phyloP scores from a whole-genome alignment of 1,140 invertebrate genomes.

The Dreissena rostriformis region DNA sequence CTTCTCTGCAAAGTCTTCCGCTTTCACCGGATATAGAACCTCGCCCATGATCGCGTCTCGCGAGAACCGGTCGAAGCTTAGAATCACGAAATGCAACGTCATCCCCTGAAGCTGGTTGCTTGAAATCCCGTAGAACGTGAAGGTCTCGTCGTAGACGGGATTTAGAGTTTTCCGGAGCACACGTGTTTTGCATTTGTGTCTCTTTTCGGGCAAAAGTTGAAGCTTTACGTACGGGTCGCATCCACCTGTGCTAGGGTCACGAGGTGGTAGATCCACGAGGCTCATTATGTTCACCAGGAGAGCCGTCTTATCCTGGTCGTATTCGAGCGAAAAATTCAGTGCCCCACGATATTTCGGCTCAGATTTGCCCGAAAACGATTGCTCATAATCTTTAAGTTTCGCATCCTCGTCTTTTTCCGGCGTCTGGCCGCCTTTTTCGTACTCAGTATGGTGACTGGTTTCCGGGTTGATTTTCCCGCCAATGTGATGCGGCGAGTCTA shows the following conservation, averaged over 20 bases:
- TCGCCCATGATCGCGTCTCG: slow-evolving; percentile 94
- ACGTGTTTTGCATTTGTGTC: slow-evolving; percentile 94
- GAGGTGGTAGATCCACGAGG: slow-evolving; percentile 73
- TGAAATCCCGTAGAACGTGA: slow-evolving; percentile 89
- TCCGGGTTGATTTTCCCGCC: slow-evolving; percentile 44
- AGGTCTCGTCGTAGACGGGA: slow-evolving; percentile 93
- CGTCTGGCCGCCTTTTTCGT: slow-evolving; percentile 82
- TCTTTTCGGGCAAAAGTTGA: slow-evolving; percentile 91
- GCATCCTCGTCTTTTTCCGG: slow-evolving; percentile 66
- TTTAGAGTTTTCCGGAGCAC: slow-evolving; percentile 92
- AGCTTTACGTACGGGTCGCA: slow-evolving; percentile 95
- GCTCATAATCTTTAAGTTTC: slow-evolving; percentile 59
- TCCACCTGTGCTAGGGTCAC: slow-evolving; percentile 85
- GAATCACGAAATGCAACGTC: slow-evolving; percentile 90
- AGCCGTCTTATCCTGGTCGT: slow-evolving; percentile 93
- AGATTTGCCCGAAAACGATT: slow-evolving; percentile 56
- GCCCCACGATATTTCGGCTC: slow-evolving; percentile 88
- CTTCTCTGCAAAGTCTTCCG: slow-evolving; percentile 73
- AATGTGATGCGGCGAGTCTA: slow-evolving; percentile 58
- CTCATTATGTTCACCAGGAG: slow-evolving; percentile 95
- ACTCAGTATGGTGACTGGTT: slow-evolving; percentile 74
- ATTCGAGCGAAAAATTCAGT: slow-evolving; percentile 88
- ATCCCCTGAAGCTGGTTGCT: slow-evolving; percentile 88
- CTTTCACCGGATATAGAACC: slow-evolving; percentile 83
- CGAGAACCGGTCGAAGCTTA: slow-evolving; percentile 95